Conservation (phyloP, 2,888 invertebrate species). For the Patella pellucida region DNA sequence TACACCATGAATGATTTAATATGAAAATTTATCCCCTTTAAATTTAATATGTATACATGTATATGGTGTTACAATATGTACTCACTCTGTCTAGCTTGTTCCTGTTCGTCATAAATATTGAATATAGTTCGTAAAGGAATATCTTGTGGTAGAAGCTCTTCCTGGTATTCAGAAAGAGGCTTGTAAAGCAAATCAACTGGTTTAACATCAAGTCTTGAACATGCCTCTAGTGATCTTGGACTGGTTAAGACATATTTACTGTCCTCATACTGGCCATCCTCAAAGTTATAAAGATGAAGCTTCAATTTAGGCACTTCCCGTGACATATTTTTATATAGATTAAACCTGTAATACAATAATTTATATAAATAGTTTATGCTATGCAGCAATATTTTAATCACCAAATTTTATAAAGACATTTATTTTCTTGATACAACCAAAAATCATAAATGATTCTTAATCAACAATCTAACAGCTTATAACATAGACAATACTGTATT, state of each 20-base stretch:
- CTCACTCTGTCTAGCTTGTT: conserved; percentile 64
- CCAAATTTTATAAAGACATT: too few species aligned
- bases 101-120: conserved; percentile 65
- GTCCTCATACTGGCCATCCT: conserved; percentile 71
- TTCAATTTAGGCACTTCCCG: conserved; percentile 17
- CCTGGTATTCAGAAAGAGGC: conserved; percentile 66
- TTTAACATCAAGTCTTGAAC: conserved; percentile 73
- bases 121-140: conserved; percentile 63
- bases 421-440: too few species aligned
- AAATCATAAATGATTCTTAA: too few species aligned
- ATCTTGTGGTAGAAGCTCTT: conserved; percentile 65
- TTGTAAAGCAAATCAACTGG: conserved; percentile 68
- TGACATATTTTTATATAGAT: neutral
- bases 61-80: neutral
- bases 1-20: too few species aligned
- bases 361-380: too few species aligned
- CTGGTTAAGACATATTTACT: conserved; percentile 75
- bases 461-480: too few species aligned
- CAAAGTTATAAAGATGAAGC: conserved; percentile 74
- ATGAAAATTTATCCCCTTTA: too few species aligned
- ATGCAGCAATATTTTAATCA: too few species aligned
- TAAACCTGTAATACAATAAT: too few species aligned
- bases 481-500: too few species aligned
- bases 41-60: too few species aligned
- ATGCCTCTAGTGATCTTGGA: conserved; percentile 74